phyloP scores from a whole-genome alignment of 2,888 invertebrate species.

The Halocaridina rubra region DNA sequence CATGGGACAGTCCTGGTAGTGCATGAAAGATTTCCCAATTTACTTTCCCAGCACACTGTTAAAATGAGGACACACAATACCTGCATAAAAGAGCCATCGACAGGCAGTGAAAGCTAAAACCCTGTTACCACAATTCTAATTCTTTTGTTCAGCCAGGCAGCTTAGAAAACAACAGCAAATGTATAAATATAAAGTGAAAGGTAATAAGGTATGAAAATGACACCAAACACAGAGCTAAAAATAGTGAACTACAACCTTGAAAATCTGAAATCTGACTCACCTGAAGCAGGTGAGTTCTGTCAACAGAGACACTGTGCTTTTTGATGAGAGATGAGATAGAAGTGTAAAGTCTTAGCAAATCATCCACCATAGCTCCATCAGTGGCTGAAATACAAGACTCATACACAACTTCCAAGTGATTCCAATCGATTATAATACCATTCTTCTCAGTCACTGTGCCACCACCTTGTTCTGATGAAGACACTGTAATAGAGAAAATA shows the following conservation, averaged over 20 bases:
- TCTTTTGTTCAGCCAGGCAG: no score
- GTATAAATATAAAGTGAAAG: no score
- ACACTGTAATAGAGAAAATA: conserved; percentile 38
- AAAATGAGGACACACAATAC: no score
- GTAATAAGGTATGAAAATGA: not conserved
- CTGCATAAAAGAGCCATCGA: no score
- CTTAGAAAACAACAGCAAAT: no score
- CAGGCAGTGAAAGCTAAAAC: no score
- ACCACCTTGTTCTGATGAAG: conserved; percentile 52
- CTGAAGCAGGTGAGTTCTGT: conserved; percentile 36
- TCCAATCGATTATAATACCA: conserved; percentile 52
- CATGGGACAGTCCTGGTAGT: no score
- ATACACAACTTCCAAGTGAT: conserved; percentile 54
- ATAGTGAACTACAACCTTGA: no score
- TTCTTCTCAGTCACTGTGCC: not conserved
- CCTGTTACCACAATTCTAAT: no score
- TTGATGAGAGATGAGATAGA: conserved; percentile 26
- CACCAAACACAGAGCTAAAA: not conserved
- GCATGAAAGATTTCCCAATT: no score
- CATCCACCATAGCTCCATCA: conserved; percentile 45
- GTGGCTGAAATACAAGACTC: conserved; percentile 56
- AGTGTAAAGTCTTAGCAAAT: conserved; percentile 54
- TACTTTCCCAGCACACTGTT: no score
- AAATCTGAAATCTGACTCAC: conserved; percentile 31
- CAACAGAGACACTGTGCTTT: conserved; percentile 22